These are phyloP conservation scores for Phodopus roborovskii DNA, from an alignment of 2,113 vertebrate genomes.

Conservation along the genomic window DNA sequence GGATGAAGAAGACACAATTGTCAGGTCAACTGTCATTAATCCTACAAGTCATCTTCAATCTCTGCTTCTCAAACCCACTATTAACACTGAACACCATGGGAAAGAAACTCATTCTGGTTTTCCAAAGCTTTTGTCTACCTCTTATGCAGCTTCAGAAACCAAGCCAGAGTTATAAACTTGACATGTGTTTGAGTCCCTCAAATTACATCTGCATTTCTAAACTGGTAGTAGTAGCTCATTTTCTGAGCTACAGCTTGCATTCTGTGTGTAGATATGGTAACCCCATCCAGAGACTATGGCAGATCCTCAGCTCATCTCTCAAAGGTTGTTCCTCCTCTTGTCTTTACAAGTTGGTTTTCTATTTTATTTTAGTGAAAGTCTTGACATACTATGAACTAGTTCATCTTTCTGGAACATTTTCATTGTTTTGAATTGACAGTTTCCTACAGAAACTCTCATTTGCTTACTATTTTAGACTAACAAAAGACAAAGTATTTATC, in stretches of 20 bases:
- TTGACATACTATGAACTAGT: neutral
- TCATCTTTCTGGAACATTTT: neutral
- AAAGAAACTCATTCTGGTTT: neutral
- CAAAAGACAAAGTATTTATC: neutral
- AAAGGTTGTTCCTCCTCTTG: neutral
- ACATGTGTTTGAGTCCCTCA: neutral
- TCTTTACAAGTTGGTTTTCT: neutral
- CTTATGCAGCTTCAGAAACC: neutral
- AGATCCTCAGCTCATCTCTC: neutral
- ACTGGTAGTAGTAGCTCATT: neutral
- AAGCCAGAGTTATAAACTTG: neutral
- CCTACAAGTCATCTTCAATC: neutral
- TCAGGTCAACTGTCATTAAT: neutral
- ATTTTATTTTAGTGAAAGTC: neutral
- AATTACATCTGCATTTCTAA: slow-evolving; percentile 14
- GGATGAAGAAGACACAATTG: neutral
- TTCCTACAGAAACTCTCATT: neutral
- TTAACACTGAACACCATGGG: neutral
- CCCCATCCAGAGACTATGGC: neutral
- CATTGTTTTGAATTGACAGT: neutral
- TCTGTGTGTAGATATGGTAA: neutral
- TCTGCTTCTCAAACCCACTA: neutral
- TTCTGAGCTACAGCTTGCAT: neutral
- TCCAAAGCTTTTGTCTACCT: neutral
- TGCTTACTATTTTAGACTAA: neutral